Evolutionary conservation across 2,797 vertebrate genomes (phyloP), one percentile per base, ranked within the genome.

Genomic region (Malurus splendens): DNA sequence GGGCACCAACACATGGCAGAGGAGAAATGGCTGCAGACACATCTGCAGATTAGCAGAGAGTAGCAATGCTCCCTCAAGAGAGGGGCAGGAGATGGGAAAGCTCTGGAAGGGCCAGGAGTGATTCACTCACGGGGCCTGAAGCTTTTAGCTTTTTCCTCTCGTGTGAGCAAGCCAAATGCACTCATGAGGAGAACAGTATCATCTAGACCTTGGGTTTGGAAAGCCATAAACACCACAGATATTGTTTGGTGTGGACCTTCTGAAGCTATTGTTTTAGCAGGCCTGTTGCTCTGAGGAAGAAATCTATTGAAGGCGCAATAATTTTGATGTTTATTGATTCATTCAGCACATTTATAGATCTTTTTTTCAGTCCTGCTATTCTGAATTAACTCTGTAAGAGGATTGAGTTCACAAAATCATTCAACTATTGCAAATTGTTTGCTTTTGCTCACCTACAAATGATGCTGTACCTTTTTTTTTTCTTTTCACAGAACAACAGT

Each of bases 71-170:
- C 47, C 44, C 74, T 39, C 7, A 1, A 20, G 38, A 55, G 33
- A 36, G 59, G 89, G 56, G n/a, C 18, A 47, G 60, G 67, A 85
- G 74, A 27, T 5, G 75, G 74, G 52, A 77, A 77, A 86, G 33
- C 76, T 60, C 55, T 59, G 24, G 45, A 90, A 41, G 52, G 89
- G 71, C 56, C 79, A 70, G 42, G 28, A 83, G 42, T 89, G 81
- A 93, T 84, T 94, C 55, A 67, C 86, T 94, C 57, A 75, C 10
- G 39, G 60, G 77, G 42, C 55, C 73, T 82, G 56, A 74, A 87
- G 54, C n/a, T 66, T 72, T 66, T 30, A 55, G 59, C 60, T 81
- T 80, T 80, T 11, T 64, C 15, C 56, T 87, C 59, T 57, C 32
- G 8, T 25, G 23, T 62, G 27, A 78, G 51, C 32, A 70, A 90